Evolutionary conservation across 2,888 invertebrate genomes (phyloP).

Genomic region (Pterobdella sp.): DNA sequence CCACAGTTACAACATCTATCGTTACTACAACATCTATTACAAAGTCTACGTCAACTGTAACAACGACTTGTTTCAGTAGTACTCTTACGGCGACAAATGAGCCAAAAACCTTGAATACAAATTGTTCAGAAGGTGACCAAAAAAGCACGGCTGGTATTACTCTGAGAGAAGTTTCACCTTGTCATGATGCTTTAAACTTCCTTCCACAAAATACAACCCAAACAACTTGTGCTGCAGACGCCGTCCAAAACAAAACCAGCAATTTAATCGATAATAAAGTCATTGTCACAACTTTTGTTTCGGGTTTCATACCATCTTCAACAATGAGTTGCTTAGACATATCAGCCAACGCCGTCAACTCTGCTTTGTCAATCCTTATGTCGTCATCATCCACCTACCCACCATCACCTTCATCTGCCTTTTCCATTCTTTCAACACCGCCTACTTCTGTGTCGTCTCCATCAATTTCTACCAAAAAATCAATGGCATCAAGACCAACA

Average conservation of each 20-base stretch:
- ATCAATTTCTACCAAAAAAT: neutral
- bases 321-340: slow-evolving; percentile 17
- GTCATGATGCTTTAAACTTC: no score
- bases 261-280: neutral
- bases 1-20: neutral
- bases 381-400: neutral
- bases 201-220: no score
- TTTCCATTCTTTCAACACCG: neutral
- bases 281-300: no score
- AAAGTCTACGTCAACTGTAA: no score
- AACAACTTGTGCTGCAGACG: no score
- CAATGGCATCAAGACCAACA: neutral
- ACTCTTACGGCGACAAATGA: no score
- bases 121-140: no score
- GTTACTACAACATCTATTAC: neutral
- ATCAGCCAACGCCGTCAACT: slow-evolving; percentile 28
- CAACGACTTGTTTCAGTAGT: no score
- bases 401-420: neutral
- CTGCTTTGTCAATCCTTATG: slow-evolving; percentile 30
- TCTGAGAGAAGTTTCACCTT: no score
- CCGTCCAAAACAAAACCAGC: neutral
- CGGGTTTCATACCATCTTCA: no score
- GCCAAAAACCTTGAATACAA: no score
- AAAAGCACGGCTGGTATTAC: no score
- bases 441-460: neutral